Evolutionary conservation across 1,140 invertebrate genomes (phyloP).

Genomic region (Cotesia glomerata): DNA sequence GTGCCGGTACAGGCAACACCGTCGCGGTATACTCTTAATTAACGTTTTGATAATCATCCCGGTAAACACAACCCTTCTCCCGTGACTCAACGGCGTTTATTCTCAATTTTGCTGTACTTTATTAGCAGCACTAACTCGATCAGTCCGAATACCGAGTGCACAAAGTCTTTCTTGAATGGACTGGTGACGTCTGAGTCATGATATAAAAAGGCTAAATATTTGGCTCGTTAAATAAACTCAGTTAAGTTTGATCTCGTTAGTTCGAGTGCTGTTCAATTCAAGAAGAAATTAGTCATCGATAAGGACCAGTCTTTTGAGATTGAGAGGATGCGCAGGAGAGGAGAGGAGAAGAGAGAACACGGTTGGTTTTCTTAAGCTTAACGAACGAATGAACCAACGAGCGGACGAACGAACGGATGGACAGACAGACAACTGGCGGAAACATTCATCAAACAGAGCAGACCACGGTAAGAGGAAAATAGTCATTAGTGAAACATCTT

Average conservation of each 20-base stretch:
- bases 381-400: background rate
- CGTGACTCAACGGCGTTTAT: background rate
- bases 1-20: background rate
- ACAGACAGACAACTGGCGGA: no score
- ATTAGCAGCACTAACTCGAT: constrained; percentile 2
- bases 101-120: constrained; percentile 4
- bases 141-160: background rate
- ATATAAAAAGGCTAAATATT: no score
- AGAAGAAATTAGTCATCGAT: constrained; percentile 6
- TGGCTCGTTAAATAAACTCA: background rate
- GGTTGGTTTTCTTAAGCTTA: background rate
- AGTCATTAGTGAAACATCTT: constrained; percentile 4
- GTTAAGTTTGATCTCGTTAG: background rate
- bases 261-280: background rate
- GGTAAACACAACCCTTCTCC: constrained; percentile 20
- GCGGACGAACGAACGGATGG: no score
- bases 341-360: no score
- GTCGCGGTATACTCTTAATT: constrained; percentile 17
- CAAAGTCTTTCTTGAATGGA: no score
- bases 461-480: constrained; percentile 5
- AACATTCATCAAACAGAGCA: constrained; percentile 9
- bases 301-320: background rate
- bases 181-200: no score
- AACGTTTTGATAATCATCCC: constrained; percentile 30
- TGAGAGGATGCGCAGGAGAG: background rate